Evolutionary conservation across 2,797 vertebrate genomes (phyloP), one percentile per base, ranked within the genome.

Genomic region (Schizopygopsis malacanthus): DNA sequence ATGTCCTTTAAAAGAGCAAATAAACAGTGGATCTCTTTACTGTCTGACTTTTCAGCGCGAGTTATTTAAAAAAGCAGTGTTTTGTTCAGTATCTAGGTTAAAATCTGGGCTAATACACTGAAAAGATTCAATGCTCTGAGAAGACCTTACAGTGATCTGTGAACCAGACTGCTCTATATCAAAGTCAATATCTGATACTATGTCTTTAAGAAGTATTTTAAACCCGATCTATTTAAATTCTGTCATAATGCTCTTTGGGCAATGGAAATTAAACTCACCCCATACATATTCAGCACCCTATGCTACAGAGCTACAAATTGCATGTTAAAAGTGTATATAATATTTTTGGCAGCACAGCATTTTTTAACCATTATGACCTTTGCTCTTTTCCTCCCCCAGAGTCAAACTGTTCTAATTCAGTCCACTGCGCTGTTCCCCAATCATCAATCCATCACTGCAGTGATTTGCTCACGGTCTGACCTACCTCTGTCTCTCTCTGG

Each of bases 401-500:
- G 80, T 41, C 67, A 71, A 41, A 67, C 22, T 25, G 22, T 71
- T 70, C 22, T 13, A 69, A 84, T 54, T 77, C 33, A 22, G 13
- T 56, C 37, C 25, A n/a, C 41, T 61, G 12, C 25, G 50, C 22
- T 63, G 39, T 52, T 20, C 20, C 39, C 13, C 1, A n/a, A 63
- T 61, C 20, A 84, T 54, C 56, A 83, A 76, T 39, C n/a, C 18
- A 22, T 22, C 28, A 39, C 3, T 77, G 22, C 63, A 71, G n/a
- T 54, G 28, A 33, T 81, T 41, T 65, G n/a, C 50, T 72, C 47
- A 71, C 16, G 47, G 7, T 65, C n/a, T 73, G 75, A 93, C 96
- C 69, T 88, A 99, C 97, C 97, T 98, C 97, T 33, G 96, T 97
- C 85, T 99, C 98, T 94, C 98, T 96, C 94, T 99, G 98, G 94